Conservation (phyloP, 2,113 vertebrate genomes). For the Calypte anna region DNA sequence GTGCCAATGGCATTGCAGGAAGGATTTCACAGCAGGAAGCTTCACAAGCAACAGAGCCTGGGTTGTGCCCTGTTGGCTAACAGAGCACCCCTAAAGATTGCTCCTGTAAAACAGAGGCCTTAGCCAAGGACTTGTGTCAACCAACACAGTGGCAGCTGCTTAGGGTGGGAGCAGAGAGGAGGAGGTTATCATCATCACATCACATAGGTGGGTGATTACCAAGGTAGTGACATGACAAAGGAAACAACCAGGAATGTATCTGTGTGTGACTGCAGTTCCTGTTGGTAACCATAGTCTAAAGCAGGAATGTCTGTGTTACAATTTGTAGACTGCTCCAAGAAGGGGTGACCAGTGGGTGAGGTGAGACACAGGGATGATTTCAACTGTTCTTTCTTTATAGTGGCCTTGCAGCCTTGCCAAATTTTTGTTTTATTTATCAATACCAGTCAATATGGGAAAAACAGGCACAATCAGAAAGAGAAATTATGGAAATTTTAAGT, state of each 20-base stretch:
- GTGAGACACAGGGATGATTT: not conserved
- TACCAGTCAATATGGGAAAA: not conserved
- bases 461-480: not conserved
- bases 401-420: not conserved
- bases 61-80: not conserved
- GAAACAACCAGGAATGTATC: not conserved
- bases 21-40: not conserved
- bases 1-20: rapidly evolving
- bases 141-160: not conserved
- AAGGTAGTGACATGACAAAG: not conserved
- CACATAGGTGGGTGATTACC: not conserved
- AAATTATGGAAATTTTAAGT: not conserved
- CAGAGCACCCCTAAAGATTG: rapidly evolving
- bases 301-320: not conserved
- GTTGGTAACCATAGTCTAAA: not conserved
- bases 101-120: not conserved
- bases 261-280: not conserved
- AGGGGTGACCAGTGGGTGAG: not conserved
- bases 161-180: not conserved
- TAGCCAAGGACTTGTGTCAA: not conserved
- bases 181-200: not conserved
- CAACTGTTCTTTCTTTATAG: not conserved
- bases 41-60: not conserved
- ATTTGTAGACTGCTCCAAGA: not conserved
- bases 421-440: no score